Conservation (phyloP, 1,140 invertebrate species). For the Caenorhabditis brenneri region DNA sequence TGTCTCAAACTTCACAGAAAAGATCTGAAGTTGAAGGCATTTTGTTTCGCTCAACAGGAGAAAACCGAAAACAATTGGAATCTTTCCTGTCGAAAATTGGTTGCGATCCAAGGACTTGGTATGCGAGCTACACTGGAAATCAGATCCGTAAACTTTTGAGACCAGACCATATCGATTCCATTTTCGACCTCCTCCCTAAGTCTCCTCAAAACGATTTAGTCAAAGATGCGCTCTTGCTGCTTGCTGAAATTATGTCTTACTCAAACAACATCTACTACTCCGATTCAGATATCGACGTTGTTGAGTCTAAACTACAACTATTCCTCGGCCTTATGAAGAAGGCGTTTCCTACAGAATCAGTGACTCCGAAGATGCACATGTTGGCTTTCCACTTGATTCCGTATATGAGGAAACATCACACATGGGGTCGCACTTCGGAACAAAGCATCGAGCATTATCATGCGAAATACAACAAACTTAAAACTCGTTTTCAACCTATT, state of each 20-base stretch:
- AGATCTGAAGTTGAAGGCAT: not conserved
- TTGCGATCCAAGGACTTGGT: not conserved
- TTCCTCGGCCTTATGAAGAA: not conserved
- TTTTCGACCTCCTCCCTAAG: not conserved
- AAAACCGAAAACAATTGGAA: not conserved
- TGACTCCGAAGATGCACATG: not conserved
- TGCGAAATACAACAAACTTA: not conserved
- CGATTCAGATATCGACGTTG: not conserved
- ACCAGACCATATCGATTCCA: not conserved
- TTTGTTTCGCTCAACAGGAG: not conserved
- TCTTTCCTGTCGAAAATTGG: not conserved
- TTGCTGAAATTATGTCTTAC: not conserved
- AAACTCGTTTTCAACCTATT: not conserved
- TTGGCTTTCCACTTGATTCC: not conserved
- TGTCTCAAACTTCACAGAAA: not conserved
- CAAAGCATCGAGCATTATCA: not conserved
- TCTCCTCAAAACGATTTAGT: not conserved
- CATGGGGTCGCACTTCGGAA: not conserved
- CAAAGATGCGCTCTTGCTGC: not conserved
- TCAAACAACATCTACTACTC: not conserved
- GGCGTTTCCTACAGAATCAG: not conserved
- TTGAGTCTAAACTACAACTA: not conserved
- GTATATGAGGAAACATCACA: not conserved
- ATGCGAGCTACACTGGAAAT: not conserved
- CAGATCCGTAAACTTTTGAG: not conserved